Percentiles rank a stretch among this genome's conserved stretches.
Conservation (phyloP, 1,140 invertebrate species). For the Drosophila neocordata region DNA sequence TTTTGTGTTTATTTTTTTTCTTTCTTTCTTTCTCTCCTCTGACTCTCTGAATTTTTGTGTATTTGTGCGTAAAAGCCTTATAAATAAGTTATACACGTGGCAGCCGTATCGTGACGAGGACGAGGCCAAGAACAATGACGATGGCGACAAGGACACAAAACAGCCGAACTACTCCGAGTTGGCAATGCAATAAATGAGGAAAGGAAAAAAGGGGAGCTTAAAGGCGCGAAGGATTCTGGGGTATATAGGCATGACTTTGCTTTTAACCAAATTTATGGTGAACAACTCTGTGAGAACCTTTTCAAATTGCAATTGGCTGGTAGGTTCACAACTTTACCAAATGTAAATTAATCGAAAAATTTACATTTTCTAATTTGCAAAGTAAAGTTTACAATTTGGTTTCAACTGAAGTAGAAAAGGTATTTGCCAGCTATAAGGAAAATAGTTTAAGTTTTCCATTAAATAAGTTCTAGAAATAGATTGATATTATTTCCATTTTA, state of each 20-base stretch:
- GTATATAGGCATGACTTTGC: slow-evolving; percentile 6
- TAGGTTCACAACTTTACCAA: too few relatives aligned
- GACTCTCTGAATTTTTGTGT: slow-evolving; percentile 49
- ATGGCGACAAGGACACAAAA: slow-evolving; percentile 28
- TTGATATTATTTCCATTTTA: too few relatives aligned
- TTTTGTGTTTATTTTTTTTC: neutral
- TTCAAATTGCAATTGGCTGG: neutral
- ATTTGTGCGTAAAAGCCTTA: slow-evolving; percentile 79
- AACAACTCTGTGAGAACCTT: neutral
- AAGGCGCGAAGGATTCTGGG: neutral
- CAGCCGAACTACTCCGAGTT: slow-evolving; percentile 22
- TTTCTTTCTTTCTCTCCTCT: neutral
- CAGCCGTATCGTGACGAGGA: slow-evolving; percentile 19
- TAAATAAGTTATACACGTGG: slow-evolving; percentile 78
- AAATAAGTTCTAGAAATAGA: too few relatives aligned
- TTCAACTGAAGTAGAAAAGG: too few relatives aligned
- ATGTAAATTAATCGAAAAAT: too few relatives aligned
- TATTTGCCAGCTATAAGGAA: too few relatives aligned
- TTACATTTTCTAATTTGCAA: too few relatives aligned
- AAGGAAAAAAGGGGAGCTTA: neutral
- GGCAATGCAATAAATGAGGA: slow-evolving; percentile 14
- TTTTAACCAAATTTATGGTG: slow-evolving; percentile 8
- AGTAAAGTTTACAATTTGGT: too few relatives aligned
- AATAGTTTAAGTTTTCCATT: too few relatives aligned
- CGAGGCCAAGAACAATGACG: slow-evolving; percentile 9